Base-by-base conservation (phyloP, 2,888 invertebrate genomes). In the Oegoconia quadripuncta region DNA sequence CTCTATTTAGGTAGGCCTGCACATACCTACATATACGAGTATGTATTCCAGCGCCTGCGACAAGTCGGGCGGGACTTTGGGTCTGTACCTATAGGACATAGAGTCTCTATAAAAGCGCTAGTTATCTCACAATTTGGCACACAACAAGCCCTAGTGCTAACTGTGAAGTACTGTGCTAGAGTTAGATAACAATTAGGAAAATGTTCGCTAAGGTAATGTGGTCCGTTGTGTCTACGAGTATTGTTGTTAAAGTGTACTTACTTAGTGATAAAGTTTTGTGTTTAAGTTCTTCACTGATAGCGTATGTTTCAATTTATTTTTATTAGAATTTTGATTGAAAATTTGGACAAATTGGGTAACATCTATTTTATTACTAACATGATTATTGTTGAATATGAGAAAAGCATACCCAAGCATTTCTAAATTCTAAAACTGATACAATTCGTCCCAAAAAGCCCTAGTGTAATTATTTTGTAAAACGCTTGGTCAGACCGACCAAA, bases 201-300 rank as follows among this genome's bases (percentile, higher is more conserved):
- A 87, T 87, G 87, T 80, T 80, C 56, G 71, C 73, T 43, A 86
- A 87, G 87, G 87, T 87, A 81, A 72, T 22, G 14, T 28, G 17
- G 8, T 31, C 16, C 14, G 12, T 27, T 6, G 25, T 25, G n/a
- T 25, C 12, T 13, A 13, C 11, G 13, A 27, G 12, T 13, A 9
- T 22, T 7, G 2, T 22, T 9, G n/a, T n/a, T n/a, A n/a, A n/a
- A 22, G 22, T 22, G 22, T 22, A n/a, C n/a, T n/a, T n/a, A n/a
- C n/a, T n/a, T n/a, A n/a, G n/a, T n/a, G n/a, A n/a, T n/a, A n/a
- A n/a, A n/a, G n/a, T n/a, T 22, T 22, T 22, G 22, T 22, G 22
- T 5, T 5, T 5, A 9, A 4, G 22, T 22, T n/a, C n/a, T n/a
- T n/a, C n/a, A n/a, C n/a, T n/a, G n/a, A n/a, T n/a, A n/a, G n/a